Evolutionary conservation across 2,113 vertebrate species (phyloP), one percentile per base, ranked within the genome.

Genomic region (Cathartes aura): DNA sequence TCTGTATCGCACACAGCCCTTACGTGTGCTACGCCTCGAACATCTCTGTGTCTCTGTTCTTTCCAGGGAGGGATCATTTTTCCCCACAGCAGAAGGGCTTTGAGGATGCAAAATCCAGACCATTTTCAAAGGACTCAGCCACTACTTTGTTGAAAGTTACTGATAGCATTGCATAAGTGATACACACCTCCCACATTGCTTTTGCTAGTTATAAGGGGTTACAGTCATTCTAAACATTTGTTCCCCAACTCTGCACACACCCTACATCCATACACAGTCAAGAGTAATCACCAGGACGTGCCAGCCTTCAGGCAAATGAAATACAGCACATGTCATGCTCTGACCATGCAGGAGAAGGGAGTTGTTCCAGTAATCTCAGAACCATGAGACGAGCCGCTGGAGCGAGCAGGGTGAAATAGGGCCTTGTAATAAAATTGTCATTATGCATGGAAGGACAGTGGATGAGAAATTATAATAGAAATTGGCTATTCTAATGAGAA

Each of bases 21-120:
- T 42, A 22, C 4, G 1, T 2, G 29, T n/a, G 12, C 19, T 18
- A 16, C 4, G 3, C 16, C 45, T 60, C 0, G 0, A 80, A 34
- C 40, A 62, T 6, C 9, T 63, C 76, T 62, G 22, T 40, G 10
- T 18, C 48, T 47, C 14, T 66, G 4, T 30, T 67, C 55, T 45
- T 79, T 53, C 47, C 32, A 62, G 13, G 20, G 10, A 34, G 5
- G 15, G 3, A 50, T 47, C 47, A n/a, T 9, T 42, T 30, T 32
- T 72, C 43, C 22, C 30, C 16, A 24, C 18, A 29, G 20, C 52
- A 82, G 16, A 67, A 79, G 4, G 26, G 6, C 56, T 58, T 24
- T 0, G 8, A 86, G 75, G 53, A 53, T n/a, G 16, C 7, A 50
- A 93, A 92, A 60, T 34, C 36, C 36, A 76, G 21, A 36, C 1